phyloP scores from a whole-genome alignment of 1,140 invertebrate genomes.

The Drosophila fuyamai region DNA sequence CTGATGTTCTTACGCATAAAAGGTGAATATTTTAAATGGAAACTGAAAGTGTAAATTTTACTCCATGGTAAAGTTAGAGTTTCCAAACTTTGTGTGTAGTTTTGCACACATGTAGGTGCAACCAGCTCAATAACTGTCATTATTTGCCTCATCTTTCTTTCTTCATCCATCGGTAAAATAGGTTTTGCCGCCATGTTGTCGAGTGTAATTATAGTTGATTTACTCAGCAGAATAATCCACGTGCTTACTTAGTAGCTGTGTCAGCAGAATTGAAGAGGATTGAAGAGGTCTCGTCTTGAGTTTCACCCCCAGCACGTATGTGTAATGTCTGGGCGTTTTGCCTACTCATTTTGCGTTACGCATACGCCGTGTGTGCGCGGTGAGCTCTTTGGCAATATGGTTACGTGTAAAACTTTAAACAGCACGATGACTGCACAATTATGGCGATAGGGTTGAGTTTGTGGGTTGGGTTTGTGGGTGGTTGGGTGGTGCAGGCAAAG shows the following conservation, averaged over 20 bases:
- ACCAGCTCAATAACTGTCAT: too few relatives aligned
- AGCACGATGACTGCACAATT: conserved; percentile 73
- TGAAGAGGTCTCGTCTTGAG: conserved; percentile 13
- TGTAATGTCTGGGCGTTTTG: conserved; percentile 45
- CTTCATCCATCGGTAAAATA: background rate
- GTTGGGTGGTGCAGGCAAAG: conserved; percentile 1
- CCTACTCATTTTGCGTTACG: conserved; percentile 67
- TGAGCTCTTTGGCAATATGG: conserved; percentile 48
- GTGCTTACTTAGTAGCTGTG: conserved; percentile 52
- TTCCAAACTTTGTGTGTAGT: too few relatives aligned
- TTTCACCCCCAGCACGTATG: conserved; percentile 44
- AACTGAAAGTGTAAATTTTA: too few relatives aligned
- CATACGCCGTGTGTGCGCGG: conserved; percentile 54
- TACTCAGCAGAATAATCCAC: conserved; percentile 44
- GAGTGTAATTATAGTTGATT: conserved; percentile 50
- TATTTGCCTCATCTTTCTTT: background rate
- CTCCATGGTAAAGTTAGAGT: too few relatives aligned
- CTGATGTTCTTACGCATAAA: too few relatives aligned
- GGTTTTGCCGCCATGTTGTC: conserved; percentile 4
- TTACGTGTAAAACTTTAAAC: conserved; percentile 69
- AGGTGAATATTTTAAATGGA: too few relatives aligned
- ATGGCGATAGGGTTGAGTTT: conserved; percentile 21
- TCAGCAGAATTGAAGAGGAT: conserved; percentile 45
- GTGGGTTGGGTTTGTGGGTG: conserved; percentile 5
- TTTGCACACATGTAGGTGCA: too few relatives aligned